These are phyloP conservation scores for Trachythela sp. DNA, from an alignment of 64 coral and sea anemone species.

Conservation along the genomic window DNA sequence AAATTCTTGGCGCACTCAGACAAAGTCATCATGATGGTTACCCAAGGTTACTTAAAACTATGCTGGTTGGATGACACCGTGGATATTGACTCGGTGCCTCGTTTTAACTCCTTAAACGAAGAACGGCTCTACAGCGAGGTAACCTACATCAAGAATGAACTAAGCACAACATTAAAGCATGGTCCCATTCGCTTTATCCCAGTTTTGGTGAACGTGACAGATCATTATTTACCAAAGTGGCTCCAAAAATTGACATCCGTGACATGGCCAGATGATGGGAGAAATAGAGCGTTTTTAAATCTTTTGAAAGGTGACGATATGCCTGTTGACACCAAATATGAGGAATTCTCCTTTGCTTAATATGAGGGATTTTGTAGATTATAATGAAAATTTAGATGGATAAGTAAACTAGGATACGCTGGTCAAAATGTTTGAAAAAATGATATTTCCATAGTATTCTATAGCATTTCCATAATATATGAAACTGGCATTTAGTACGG, in stretches of 20 bases:
- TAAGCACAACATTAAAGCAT: not conserved
- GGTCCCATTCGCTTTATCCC: not conserved
- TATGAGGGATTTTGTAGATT: not conserved
- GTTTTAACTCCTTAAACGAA: not conserved
- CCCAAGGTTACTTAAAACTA: not conserved
- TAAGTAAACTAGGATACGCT: too few species aligned
- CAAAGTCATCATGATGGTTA: not conserved
- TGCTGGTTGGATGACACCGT: not conserved
- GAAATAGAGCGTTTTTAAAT: not conserved
- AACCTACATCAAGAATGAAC: not conserved
- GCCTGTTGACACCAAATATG: not conserved
- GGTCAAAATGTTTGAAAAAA: too few species aligned
- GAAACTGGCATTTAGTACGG: too few species aligned
- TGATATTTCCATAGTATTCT: too few species aligned
- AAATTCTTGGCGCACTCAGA: not conserved
- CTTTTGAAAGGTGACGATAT: not conserved
- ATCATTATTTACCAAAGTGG: not conserved
- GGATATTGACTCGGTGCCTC: not conserved
- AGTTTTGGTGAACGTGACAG: not conserved
- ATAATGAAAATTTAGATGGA: too few species aligned
- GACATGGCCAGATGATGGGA: not conserved
- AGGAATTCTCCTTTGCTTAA: not conserved
- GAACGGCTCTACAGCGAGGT: not conserved
- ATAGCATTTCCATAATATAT: too few species aligned
- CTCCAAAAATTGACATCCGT: not conserved